These are phyloP conservation scores for Eilema griseolum DNA, from an alignment of 2,888 invertebrate species.

Conservation along the genomic window DNA sequence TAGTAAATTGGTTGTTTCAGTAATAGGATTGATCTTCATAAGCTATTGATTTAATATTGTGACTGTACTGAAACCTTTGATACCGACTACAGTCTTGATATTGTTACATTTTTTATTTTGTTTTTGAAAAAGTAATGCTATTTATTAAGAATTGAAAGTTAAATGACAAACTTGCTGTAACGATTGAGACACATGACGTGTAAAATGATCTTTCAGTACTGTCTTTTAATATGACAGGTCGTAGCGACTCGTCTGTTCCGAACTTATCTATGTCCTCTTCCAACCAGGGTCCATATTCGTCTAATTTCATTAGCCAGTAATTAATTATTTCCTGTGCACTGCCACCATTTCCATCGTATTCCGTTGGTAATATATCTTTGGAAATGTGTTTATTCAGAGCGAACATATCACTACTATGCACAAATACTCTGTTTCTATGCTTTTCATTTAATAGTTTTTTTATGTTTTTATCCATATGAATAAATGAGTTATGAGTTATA, in stretches of 20 bases:
- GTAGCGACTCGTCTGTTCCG: conserved; percentile 10
- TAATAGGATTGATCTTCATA: too few species aligned
- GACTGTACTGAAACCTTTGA: too few species aligned
- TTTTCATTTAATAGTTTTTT: conserved; percentile 31
- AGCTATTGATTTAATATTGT: too few species aligned
- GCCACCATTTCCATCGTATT: conserved; percentile 42
- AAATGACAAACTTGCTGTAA: too few species aligned
- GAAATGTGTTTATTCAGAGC: conserved; percentile 22
- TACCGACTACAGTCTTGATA: too few species aligned
- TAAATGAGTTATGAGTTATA: too few species aligned
- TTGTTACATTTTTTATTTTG: too few species aligned
- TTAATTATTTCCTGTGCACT: conserved; percentile 33
- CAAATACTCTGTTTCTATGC: conserved; percentile 14
- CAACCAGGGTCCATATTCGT: conserved; percentile 74
- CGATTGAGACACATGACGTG: too few species aligned
- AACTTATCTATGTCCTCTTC: conserved; percentile 1
- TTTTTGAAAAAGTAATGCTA: too few species aligned
- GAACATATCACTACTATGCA: neutral
- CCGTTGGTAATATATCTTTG: conserved; percentile 31
- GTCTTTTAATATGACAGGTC: neutral
- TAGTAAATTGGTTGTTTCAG: too few species aligned
- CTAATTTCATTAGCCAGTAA: conserved; percentile 76
- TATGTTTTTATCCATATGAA: too few species aligned
- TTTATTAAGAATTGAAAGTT: too few species aligned
- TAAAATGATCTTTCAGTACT: neutral